Evolutionary conservation across 2,888 invertebrate genomes (phyloP).

Genomic region (Diaphora mendica): DNA sequence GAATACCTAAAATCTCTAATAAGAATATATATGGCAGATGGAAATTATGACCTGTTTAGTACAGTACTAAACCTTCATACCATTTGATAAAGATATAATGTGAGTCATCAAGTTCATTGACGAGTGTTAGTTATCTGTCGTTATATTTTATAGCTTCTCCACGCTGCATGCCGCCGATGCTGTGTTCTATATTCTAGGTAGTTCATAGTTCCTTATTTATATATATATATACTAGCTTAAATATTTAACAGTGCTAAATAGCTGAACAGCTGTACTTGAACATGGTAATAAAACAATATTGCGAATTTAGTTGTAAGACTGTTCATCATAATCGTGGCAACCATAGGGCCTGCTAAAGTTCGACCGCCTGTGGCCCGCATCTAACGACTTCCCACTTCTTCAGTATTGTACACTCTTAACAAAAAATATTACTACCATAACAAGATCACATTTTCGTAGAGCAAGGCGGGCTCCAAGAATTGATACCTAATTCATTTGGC

Average conservation of each 20-base stretch:
- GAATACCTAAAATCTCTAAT: neutral
- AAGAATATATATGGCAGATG: neutral
- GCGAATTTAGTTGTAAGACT: neutral
- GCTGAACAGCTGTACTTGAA: neutral
- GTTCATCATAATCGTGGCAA: neutral
- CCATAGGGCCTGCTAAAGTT: too few relatives aligned
- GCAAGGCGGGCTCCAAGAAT: slow-evolving; percentile 41
- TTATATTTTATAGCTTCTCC: slow-evolving; percentile 20
- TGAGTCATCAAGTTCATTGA: slow-evolving; percentile 54
- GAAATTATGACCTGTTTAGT: neutral
- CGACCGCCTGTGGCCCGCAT: too few relatives aligned
- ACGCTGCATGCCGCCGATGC: slow-evolving; percentile 16
- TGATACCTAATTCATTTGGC: slow-evolving; percentile 64
- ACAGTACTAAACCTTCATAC: slow-evolving; percentile 29
- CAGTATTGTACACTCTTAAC: neutral
- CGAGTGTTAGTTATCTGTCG: slow-evolving; percentile 26
- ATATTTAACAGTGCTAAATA: neutral
- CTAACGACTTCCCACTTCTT: neutral
- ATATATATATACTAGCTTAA: neutral
- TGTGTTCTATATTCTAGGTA: slow-evolving; percentile 13
- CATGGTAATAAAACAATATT: neutral
- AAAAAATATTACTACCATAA: neutral
- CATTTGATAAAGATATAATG: slow-evolving; percentile 26
- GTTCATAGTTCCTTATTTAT: slow-evolving; percentile 19
- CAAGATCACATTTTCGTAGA: slow-evolving; percentile 24